Base-by-base conservation (phyloP, 1,140 invertebrate genomes). In the Drosophila nannoptera region DNA sequence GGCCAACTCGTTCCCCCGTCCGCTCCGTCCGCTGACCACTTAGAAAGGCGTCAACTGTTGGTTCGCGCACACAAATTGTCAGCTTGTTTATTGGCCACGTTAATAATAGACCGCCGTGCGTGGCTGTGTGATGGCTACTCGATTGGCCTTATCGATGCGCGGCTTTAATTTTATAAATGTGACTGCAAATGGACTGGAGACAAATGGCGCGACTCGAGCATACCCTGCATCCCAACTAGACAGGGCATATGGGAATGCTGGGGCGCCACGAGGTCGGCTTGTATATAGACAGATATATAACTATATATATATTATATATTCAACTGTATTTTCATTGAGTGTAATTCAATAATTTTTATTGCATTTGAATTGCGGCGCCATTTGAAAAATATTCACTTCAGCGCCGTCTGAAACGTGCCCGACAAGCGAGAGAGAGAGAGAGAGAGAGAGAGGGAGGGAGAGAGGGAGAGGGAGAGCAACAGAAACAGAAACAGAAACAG, bases 11-110 rank as follows among this genome's bases (percentile, higher is more conserved):
- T 69, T 53, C 40, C 50, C 61, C 40, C 42, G n/a, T 6, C 11
- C 9, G 9, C 14, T 29, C 16, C 4, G 72, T 62, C 35, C 66
- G 53, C 12, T 48, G 31, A 16, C 43, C 66, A 59, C 36, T 33
- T 46, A 45, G 61, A 81, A 74, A 73, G 75, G 77, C 77, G 77
- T 71, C 58, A 81, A 69, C 55, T 59, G 61, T 46, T 43, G 60
- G 68, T 42, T 80, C 46, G 63, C 45, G 42, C 56, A 58, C 36
- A 55, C 36, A 55, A 43, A 65, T 62, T 73, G 65, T 69, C 43
- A 59, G 46, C 72, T 22, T 58, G 65, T 82, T 77, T 77, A 77
- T 81, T 77, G 77, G 48, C 74, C 74, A 67, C 40, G 61, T 64
- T 77, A 82, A 82, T 81, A 71, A 64, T 59, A 45, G 54, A 56